Percentiles rank a stretch among this genome's conserved stretches.
phyloP scores from a whole-genome alignment of 2,113 vertebrate genomes.

The Conger conger region DNA sequence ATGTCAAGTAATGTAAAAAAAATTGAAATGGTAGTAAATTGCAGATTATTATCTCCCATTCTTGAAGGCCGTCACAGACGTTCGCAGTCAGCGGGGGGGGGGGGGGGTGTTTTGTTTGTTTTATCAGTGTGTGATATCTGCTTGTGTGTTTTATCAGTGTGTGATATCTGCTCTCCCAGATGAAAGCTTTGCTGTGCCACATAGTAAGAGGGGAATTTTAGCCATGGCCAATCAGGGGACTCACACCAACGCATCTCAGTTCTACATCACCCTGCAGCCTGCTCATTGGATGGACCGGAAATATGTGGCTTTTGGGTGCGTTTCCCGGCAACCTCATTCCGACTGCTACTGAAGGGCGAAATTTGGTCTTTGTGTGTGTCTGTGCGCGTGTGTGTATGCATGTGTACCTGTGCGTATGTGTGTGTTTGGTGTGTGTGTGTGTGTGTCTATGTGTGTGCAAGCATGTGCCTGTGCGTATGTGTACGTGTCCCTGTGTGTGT shows the following conservation, averaged over 20 bases:
- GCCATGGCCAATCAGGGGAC: slow-evolving; percentile 84
- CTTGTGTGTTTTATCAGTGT: not conserved
- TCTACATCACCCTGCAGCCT: slow-evolving; percentile 87
- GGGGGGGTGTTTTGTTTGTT: not conserved
- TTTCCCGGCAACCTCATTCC: slow-evolving; percentile 29
- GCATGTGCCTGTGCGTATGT: not conserved
- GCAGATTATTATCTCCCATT: not conserved
- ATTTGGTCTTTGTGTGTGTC: not conserved
- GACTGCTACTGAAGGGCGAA: not conserved
- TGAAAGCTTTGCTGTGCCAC: slow-evolving; percentile 79
- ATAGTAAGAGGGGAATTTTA: slow-evolving; percentile 76
- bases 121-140: not conserved
- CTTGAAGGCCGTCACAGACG: not conserved
- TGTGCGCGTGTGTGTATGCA: not conserved
- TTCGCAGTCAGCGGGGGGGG: not conserved
- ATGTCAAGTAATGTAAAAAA: too few species aligned
- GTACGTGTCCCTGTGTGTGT: too few species aligned
- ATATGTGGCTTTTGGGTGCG: slow-evolving; percentile 88
- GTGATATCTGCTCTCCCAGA: slow-evolving; percentile 61
- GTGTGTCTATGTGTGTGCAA: too few species aligned
- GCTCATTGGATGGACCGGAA: slow-evolving; percentile 78
- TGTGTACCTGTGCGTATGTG: too few species aligned
- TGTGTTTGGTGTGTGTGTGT: not conserved
- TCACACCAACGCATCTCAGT: slow-evolving; percentile 85
- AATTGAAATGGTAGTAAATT: too few species aligned